phyloP scores from a whole-genome alignment of 2,113 vertebrate genomes.

The Morone chrysops region DNA sequence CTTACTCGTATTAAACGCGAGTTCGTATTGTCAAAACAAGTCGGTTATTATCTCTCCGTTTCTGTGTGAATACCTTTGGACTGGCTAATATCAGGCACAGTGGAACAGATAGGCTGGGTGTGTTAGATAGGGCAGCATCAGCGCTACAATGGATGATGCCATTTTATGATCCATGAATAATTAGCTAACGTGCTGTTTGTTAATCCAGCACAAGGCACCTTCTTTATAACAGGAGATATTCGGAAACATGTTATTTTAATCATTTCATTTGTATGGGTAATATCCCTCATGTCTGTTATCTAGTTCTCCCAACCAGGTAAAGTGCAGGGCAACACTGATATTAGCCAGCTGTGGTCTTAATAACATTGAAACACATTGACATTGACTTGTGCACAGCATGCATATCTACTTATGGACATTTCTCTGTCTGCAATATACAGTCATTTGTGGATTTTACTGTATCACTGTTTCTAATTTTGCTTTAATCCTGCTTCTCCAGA shows the following conservation, averaged over 20 bases:
- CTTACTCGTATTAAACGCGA: not conserved
- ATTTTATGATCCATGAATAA: constrained; percentile 39
- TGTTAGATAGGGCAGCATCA: constrained; percentile 30
- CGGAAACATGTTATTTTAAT: not conserved
- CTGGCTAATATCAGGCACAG: constrained; percentile 8
- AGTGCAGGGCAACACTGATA: not conserved
- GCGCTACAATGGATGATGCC: constrained; percentile 31
- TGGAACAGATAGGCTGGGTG: constrained; percentile 46
- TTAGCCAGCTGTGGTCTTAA: not conserved
- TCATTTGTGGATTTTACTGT: too few species aligned
- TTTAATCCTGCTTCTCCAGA: constrained; percentile 47
- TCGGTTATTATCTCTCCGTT: constrained; percentile 18
- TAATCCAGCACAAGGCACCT: not conserved
- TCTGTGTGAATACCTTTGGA: constrained; percentile 64
- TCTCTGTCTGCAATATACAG: not conserved
- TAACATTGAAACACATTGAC: not conserved
- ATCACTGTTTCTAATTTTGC: not conserved
- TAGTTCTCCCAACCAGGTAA: not conserved
- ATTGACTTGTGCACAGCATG: not conserved
- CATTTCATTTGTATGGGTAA: not conserved
- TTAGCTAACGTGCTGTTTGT: constrained; percentile 1
- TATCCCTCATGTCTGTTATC: not conserved
- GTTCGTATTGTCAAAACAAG: not conserved
- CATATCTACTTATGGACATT: not conserved
- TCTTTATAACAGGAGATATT: not conserved